These are phyloP conservation scores for Spatula clypeata DNA, from an alignment of 2,797 vertebrate genomes.

Conservation along the genomic window DNA sequence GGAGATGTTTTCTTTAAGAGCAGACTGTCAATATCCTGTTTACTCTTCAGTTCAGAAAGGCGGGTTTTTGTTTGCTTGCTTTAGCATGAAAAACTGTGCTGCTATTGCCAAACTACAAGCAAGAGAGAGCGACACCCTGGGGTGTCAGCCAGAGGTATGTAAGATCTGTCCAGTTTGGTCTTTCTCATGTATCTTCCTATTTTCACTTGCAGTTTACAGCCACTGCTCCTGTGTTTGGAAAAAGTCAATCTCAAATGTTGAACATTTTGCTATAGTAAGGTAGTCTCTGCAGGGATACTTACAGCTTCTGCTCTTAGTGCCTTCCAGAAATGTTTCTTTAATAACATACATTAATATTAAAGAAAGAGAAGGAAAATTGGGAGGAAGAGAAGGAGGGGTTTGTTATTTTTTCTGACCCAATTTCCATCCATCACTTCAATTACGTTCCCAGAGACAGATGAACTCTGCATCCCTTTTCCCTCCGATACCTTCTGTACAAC, in stretches of 20 bases:
- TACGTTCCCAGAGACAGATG: constrained; percentile 49
- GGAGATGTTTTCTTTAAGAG: not conserved
- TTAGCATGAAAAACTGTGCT: not conserved
- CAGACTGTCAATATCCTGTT: not conserved
- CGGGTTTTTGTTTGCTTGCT: not conserved
- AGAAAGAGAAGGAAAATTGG: constrained; percentile 58
- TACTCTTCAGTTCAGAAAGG: not conserved
- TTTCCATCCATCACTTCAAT: constrained; percentile 72
- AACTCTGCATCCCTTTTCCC: constrained; percentile 43
- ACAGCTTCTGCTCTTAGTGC: constrained; percentile 34
- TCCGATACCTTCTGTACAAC: constrained; percentile 50
- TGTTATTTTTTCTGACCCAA: constrained; percentile 66
- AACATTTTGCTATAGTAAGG: constrained; percentile 44
- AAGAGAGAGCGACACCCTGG: accelerated
- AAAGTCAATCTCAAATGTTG: not conserved
- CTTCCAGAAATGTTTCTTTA: constrained; percentile 72
- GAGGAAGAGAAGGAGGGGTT: constrained; percentile 55
- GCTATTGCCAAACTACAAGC: not conserved
- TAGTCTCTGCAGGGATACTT: constrained; percentile 46
- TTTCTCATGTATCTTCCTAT: not conserved
- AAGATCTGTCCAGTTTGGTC: not conserved
- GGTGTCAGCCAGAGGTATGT: not conserved
- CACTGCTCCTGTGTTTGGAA: not conserved
- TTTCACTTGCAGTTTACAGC: not conserved
- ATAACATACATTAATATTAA: constrained; percentile 75